Conservation (phyloP, 2,888 invertebrate species). For the Ashinkailepas kermadecensis region DNA sequence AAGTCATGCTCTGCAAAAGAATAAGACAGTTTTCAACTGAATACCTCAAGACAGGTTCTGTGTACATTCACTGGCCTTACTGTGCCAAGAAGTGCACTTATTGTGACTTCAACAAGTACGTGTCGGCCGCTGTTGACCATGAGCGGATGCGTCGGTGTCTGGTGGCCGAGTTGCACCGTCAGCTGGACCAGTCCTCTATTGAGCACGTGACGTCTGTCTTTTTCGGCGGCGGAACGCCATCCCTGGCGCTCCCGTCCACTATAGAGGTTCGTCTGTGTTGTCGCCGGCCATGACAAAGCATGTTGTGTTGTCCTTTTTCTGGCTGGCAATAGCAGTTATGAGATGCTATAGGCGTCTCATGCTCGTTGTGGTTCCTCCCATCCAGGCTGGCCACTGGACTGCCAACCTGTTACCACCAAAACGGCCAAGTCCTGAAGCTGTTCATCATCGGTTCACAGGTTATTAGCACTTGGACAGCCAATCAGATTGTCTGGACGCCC, state of each 20-base stretch:
- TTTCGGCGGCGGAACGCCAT: constrained; percentile 35
- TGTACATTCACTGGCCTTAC: constrained; percentile 33
- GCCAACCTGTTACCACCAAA: no score
- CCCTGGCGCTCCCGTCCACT: constrained; percentile 31
- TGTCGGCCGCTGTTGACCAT: constrained; percentile 22
- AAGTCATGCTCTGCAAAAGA: no score
- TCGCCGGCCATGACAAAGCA: no score
- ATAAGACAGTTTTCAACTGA: neutral
- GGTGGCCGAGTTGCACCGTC: neutral
- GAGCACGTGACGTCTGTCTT: constrained; percentile 27
- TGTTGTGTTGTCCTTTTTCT: no score
- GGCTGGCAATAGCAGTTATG: no score
- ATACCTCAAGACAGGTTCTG: neutral
- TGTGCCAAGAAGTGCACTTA: constrained; percentile 29
- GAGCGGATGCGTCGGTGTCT: constrained; percentile 21
- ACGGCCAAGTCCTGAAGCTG: no score
- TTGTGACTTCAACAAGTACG: constrained; percentile 32
- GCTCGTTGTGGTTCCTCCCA: no score
- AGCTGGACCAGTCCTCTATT: neutral
- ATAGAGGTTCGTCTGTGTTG: constrained; percentile 28
- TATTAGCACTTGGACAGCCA: no score
- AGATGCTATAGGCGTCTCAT: no score
- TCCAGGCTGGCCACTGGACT: no score
- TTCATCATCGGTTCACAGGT: no score
- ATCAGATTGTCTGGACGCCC: no score